Evolutionary conservation across 2,888 invertebrate genomes (phyloP), one percentile per base, ranked within the genome.

Genomic region (Drosophila kuntzei): DNA sequence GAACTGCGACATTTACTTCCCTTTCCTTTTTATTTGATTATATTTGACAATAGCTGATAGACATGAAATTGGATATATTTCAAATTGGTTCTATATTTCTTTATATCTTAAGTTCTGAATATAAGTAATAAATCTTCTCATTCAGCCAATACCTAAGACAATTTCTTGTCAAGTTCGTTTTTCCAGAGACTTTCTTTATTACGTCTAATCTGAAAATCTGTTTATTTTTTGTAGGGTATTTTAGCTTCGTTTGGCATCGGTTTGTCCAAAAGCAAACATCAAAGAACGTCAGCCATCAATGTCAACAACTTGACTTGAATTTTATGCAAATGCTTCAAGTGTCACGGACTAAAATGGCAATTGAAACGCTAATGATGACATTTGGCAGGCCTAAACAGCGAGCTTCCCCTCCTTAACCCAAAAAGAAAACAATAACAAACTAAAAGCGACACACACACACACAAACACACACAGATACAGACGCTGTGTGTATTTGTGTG

Each of bases 341-440:
- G 83, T 85, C 88, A 87, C 88, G 83, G 83, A 73, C 84, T 85
- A 83, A 88, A 86, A 86, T 72, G 85, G 81, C 89, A 86, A 89
- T 89, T 89, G 85, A 89, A 86, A 86, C 86, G 87, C 89, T 86
- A 87, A 86, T 86, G 86, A 86, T 87, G 86, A 89, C 89, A 86
- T 89, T 89, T 87, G 88, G 79, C 82, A 71, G 78, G 76, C 82
- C 87, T 87, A 88, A 87, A 80, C 86, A 80, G 75, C 57, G 43
- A 51, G 14, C 43, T 22, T 39, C 32, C 44, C 25, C 22, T 12
- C 3, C 34, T 7, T 14, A 29, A 27, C 18, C 14, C 29, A 36
- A 43, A 59, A 67, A 37, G 72, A 84, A 87, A 79, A 85, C 80
- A 80, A 81, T 83, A 86, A 88, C 76, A 86, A 83, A 86, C 84